Conservation (phyloP, 2,113 vertebrate genomes). For the Parus major region DNA sequence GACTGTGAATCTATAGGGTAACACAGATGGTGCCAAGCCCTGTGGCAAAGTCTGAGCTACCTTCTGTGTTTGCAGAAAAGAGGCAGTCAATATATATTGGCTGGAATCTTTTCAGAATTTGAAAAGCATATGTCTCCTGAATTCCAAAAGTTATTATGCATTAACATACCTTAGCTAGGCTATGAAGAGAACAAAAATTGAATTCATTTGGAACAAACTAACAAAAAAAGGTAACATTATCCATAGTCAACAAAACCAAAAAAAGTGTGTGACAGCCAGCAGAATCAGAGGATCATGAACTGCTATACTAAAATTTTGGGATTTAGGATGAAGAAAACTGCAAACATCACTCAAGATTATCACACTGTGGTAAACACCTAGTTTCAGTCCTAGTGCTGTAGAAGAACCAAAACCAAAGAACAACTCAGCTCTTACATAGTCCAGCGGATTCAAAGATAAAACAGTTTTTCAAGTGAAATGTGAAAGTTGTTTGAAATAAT, state of each 20-base stretch:
- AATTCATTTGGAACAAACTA: not conserved
- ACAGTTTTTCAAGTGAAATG: not conserved
- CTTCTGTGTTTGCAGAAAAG: slow-evolving; percentile 46
- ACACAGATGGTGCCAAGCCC: slow-evolving; percentile 68
- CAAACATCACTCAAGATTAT: not conserved
- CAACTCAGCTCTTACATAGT: not conserved
- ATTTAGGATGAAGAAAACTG: not conserved
- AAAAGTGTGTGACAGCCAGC: not conserved
- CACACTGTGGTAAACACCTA: not conserved
- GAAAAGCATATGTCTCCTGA: slow-evolving; percentile 38
- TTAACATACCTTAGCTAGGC: slow-evolving; percentile 41
- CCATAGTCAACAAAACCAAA: not conserved
- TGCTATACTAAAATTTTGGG: not conserved
- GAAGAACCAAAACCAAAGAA: not conserved
- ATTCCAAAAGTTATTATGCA: slow-evolving; percentile 59
- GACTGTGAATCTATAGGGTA: slow-evolving; percentile 61
- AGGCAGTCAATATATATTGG: slow-evolving; percentile 47
- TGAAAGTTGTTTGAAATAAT: not conserved
- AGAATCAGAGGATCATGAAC: not conserved
- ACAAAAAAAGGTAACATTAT: not conserved
- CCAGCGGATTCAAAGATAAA: not conserved
- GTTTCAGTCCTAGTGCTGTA: not conserved
- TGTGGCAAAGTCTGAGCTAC: slow-evolving; percentile 57
- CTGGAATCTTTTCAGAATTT: slow-evolving; percentile 49
- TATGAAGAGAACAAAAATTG: not conserved